These are phyloP conservation scores for Embiotoca jacksoni DNA, from an alignment of 2,113 vertebrate species.

Conservation along the genomic window DNA sequence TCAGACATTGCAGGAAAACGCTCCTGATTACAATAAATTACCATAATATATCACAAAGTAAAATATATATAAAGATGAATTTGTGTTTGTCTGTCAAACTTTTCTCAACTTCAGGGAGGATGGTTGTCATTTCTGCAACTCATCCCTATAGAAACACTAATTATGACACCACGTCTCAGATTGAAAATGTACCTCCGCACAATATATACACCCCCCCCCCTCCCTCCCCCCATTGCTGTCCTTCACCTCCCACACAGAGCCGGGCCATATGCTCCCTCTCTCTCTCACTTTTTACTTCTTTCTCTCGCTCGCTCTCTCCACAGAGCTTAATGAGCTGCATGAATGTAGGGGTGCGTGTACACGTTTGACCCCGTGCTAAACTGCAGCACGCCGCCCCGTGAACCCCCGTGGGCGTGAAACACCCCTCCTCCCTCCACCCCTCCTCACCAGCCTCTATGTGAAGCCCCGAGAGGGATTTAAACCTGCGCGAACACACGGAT, in stretches of 20 bases:
- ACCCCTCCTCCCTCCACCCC: slow-evolving; percentile 13
- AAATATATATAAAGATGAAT: slow-evolving; percentile 30
- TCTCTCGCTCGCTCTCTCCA: slow-evolving; percentile 11
- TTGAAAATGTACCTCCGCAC: slow-evolving; percentile 36
- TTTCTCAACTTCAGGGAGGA: slow-evolving; percentile 55
- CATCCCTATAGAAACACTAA: slow-evolving; percentile 55
- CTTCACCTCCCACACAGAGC: slow-evolving; percentile 77
- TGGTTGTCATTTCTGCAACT: slow-evolving; percentile 18
- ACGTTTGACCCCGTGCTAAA: slow-evolving; percentile 79
- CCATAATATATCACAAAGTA: slow-evolving; percentile 50
- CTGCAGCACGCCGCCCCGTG: slow-evolving; percentile 58
- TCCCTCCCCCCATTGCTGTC: slow-evolving; percentile 42
- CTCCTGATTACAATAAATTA: slow-evolving; percentile 58
- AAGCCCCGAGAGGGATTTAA: slow-evolving; percentile 44
- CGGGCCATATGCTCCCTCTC: slow-evolving; percentile 80
- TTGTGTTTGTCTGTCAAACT: slow-evolving; percentile 39
- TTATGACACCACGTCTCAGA: slow-evolving; percentile 50
- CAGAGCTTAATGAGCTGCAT: slow-evolving; percentile 76
- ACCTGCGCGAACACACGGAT: slow-evolving; percentile 3
- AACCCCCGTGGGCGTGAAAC: slow-evolving; percentile 60
- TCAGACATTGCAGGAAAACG: slow-evolving; percentile 52
- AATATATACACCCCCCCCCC: slow-evolving; percentile 15
- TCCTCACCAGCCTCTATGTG: slow-evolving; percentile 24
- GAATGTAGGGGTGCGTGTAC: slow-evolving; percentile 64
- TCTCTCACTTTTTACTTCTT: slow-evolving; percentile 32